Conservation (phyloP, 2,113 vertebrate genomes). For the Chloebia gouldiae region DNA sequence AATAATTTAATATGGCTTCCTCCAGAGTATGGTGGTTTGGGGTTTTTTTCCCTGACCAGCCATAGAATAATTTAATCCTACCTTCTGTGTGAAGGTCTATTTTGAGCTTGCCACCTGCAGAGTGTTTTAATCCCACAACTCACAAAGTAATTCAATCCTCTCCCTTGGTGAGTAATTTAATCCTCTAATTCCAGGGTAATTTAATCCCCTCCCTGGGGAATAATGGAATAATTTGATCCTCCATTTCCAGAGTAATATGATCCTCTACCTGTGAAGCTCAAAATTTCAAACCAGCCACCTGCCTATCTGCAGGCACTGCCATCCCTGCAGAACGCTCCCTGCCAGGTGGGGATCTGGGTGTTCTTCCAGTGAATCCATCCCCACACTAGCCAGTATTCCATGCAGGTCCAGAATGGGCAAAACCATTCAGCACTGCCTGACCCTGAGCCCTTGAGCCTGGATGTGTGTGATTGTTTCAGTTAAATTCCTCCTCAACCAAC, state of each 20-base stretch:
- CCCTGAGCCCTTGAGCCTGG: neutral
- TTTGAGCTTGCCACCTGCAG: constrained; percentile 52
- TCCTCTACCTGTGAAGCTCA: constrained; percentile 32
- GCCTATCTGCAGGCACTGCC: neutral
- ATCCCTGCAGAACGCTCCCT: neutral
- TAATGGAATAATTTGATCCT: constrained; percentile 62
- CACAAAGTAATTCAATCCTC: constrained; percentile 61
- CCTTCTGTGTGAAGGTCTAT: constrained; percentile 57
- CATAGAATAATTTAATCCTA: constrained; percentile 66
- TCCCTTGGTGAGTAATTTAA: constrained; percentile 69
- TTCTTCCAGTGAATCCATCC: neutral
- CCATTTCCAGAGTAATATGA: constrained; percentile 41
- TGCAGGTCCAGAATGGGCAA: neutral
- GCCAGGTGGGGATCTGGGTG: fast-evolving
- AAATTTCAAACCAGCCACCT: constrained; percentile 11
- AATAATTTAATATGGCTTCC: constrained; percentile 65
- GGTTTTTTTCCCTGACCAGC: neutral
- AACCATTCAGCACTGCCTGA: neutral
- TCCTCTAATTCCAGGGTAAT: constrained; percentile 68
- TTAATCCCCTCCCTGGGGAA: constrained; percentile 59
- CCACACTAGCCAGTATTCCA: neutral
- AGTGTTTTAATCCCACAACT: constrained; percentile 64
- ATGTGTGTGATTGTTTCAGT: neutral
- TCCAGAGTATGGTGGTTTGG: constrained; percentile 6
- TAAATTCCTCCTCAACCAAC: neutral